Evolutionary conservation across 1,140 invertebrate genomes (phyloP), one percentile per base, ranked within the genome.

Genomic region (Schlechtendalia chinensis): DNA sequence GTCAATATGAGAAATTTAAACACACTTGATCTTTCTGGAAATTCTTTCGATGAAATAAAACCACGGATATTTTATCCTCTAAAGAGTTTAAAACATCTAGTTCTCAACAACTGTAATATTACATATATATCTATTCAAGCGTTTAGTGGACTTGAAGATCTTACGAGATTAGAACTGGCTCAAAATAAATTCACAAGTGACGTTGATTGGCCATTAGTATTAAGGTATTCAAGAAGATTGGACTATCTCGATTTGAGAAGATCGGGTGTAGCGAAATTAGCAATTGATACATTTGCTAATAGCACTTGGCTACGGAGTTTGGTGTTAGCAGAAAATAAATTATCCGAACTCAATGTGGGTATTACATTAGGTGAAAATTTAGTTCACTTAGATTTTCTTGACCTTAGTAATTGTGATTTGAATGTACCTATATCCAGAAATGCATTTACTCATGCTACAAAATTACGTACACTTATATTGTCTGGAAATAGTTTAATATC

Each of bases 371-470:
- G 90, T 0, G 88, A 89, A 71, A 91, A 90, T 85, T 85, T 91
- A 54, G 88, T 89, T 80, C 90, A 89, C 83, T 86, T 92, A 56
- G 90, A 91, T 83, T 88, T 88, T 17, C 84, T 92, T 27, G 91
- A 92, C 85, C 84, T 92, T 53, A 91, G 91, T 0, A 89, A 91
- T 82, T 92, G 91, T 83, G 89, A 89, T 83, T 87, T 92, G n/a
- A 87, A 88, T 74, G 89, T 89, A 54, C 89, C 89, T 3, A 84
- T 92, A 71, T 89, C 90, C 3, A 90, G 91, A 67, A 89, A 91
- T 83, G 89, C 91, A 3, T 92, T 92, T 83, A 87, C 87, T 22
- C 91, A 92, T 83, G 89, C 90, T 0, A 91, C 89, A 22, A 90
- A 90, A 84, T 84, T 92, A 17, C 88, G 90, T 79, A 89, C 87